phyloP scores from a whole-genome alignment of 92 coral and sea anemone species.

The Bergia puertoricense region DNA sequence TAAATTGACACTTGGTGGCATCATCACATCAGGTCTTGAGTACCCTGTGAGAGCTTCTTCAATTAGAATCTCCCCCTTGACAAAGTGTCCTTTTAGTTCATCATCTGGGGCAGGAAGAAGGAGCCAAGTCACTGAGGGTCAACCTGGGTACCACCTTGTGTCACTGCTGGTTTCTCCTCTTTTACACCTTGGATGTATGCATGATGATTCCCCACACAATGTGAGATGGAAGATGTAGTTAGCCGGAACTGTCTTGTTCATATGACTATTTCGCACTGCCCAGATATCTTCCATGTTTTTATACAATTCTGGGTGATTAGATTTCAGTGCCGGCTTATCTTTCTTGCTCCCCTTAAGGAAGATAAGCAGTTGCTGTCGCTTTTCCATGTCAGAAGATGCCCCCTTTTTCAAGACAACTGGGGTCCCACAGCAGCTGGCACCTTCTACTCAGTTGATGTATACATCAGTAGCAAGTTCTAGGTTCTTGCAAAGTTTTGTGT shows the following conservation, averaged over 20 bases:
- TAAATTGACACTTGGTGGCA: not conserved
- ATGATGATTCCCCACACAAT: conserved; percentile 42
- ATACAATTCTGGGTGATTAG: conserved; percentile 39
- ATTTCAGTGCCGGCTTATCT: conserved; percentile 31
- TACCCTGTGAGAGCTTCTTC: not conserved
- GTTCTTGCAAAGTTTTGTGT: conserved; percentile 1
- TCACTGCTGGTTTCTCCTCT: conserved; percentile 51
- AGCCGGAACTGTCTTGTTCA: conserved; percentile 43
- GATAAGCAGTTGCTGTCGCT: conserved; percentile 40
- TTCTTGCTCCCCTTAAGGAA: conserved; percentile 54
- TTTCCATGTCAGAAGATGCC: not conserved
- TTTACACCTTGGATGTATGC: conserved; percentile 55
- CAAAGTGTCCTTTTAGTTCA: conserved; percentile 22
- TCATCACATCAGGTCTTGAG: not conserved
- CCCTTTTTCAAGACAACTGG: conserved; percentile 22
- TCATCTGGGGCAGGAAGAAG: conserved; percentile 39
- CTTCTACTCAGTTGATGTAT: conserved; percentile 33
- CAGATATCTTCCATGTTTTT: conserved; percentile 45
- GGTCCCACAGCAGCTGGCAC: conserved; percentile 41
- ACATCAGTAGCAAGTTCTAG: conserved; percentile 39
- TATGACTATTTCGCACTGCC: conserved; percentile 45
- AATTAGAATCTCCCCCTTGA: conserved; percentile 18
- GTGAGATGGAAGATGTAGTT: conserved; percentile 55
- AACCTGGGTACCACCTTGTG: conserved; percentile 36
- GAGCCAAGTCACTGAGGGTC: conserved; percentile 51